phyloP scores from a whole-genome alignment of 2,113 vertebrate genomes.

The Bujurquina vittata region DNA sequence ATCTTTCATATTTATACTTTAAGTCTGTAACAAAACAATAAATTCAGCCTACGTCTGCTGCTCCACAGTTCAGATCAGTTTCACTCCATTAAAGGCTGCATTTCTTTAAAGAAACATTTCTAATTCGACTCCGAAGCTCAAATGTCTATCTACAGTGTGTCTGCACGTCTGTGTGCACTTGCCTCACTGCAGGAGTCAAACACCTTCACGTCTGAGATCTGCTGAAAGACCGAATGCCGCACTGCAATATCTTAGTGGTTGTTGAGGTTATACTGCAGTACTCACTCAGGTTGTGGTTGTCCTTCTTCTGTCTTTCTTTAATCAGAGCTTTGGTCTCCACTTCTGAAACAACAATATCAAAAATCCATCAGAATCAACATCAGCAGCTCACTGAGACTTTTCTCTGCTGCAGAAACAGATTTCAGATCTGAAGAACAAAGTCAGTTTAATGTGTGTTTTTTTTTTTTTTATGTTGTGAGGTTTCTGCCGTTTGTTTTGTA shows the following conservation, averaged over 20 bases:
- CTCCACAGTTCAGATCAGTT: no score
- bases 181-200: background rate
- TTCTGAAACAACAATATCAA: constrained; percentile 72
- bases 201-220: background rate
- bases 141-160: background rate
- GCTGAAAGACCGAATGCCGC: background rate
- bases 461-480: background rate
- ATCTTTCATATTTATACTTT: no score
- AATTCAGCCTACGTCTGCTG: no score
- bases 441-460: background rate
- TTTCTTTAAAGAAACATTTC: background rate
- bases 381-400: background rate
- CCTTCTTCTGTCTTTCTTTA: constrained; percentile 92
- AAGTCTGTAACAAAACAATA: no score
- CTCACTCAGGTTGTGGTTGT: constrained; percentile 94
- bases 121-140: background rate
- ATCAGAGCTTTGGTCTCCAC: constrained; percentile 85
- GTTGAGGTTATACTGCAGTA: background rate
- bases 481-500: background rate
- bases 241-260: background rate
- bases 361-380: background rate
- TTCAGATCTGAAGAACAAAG: background rate
- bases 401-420: background rate
- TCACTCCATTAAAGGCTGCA: no score
- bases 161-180: background rate